Conservation (phyloP, 2,797 vertebrate species). For the Cottoperca gobio region DNA sequence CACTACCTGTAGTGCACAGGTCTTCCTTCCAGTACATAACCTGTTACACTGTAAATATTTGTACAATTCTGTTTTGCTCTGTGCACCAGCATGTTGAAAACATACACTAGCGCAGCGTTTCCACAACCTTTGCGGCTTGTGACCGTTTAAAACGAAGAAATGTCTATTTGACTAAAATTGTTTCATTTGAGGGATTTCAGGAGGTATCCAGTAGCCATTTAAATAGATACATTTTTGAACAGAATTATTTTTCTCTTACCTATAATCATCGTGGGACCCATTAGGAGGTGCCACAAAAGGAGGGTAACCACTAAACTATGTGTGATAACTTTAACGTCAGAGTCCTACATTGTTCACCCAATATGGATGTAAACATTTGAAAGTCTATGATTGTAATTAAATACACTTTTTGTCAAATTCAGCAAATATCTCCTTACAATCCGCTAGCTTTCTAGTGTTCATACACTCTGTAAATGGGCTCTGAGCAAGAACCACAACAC, state of each 20-base stretch:
- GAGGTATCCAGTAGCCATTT: background rate
- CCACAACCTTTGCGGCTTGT: background rate
- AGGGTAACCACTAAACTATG: background rate
- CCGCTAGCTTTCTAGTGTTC: background rate
- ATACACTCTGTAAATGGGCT: background rate
- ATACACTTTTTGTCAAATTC: no score
- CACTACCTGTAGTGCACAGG: background rate
- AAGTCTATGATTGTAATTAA: background rate
- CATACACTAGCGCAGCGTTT: constrained; percentile 3
- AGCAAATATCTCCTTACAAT: no score
- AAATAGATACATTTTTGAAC: background rate
- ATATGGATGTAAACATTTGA: constrained; percentile 2
- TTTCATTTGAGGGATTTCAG: background rate
- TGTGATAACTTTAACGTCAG: background rate
- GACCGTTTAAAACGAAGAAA: constrained; percentile 5
- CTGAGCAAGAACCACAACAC: no score
- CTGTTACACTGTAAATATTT: constrained; percentile 11
- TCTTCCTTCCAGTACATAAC: background rate
- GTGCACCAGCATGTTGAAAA: background rate
- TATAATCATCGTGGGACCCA: background rate
- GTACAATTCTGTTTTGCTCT: background rate
- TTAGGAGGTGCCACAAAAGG: background rate
- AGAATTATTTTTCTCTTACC: background rate
- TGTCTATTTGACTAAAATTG: background rate
- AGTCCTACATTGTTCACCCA: background rate